Conservation (phyloP, 2,797 vertebrate species). For the Manis crassicaudata region DNA sequence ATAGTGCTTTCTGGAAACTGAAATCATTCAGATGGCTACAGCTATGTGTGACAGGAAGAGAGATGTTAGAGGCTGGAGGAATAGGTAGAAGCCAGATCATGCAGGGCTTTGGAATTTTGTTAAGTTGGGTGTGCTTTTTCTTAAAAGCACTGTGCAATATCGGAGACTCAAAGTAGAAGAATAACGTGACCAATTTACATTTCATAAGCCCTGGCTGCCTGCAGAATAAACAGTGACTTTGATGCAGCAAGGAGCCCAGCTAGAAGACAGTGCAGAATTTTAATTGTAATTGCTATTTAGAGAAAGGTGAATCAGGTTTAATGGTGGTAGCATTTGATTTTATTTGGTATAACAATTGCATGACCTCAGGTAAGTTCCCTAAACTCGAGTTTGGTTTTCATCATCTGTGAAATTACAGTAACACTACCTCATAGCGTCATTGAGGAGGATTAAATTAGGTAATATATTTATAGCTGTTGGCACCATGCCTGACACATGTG, state of each 20-base stretch:
- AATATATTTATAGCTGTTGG: slow-evolving; percentile 33
- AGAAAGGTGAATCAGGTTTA: not conserved
- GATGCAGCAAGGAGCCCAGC: not conserved
- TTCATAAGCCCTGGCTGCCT: not conserved
- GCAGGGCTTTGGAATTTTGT: not conserved
- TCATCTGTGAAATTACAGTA: slow-evolving; percentile 52
- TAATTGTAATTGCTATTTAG: not conserved
- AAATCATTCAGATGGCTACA: not conserved
- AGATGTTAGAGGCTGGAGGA: not conserved
- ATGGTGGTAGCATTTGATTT: not conserved
- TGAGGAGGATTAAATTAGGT: slow-evolving; percentile 24
- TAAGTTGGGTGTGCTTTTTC: not conserved
- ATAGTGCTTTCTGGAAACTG: not conserved
- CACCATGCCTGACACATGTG: slow-evolving; percentile 10
- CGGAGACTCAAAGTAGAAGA: not conserved
- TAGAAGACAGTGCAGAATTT: not conserved
- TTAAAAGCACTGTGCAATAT: not conserved
- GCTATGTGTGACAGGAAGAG: not conserved
- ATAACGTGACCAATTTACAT: not conserved
- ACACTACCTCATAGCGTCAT: not conserved
- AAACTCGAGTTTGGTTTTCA: slow-evolving; percentile 1
- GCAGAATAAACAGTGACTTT: not conserved
- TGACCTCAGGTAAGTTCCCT: not conserved
- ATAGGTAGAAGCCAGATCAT: not conserved
- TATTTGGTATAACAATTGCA: not conserved